phyloP scores from a whole-genome alignment of 2,113 vertebrate genomes.

The Meleagris gallopavo region DNA sequence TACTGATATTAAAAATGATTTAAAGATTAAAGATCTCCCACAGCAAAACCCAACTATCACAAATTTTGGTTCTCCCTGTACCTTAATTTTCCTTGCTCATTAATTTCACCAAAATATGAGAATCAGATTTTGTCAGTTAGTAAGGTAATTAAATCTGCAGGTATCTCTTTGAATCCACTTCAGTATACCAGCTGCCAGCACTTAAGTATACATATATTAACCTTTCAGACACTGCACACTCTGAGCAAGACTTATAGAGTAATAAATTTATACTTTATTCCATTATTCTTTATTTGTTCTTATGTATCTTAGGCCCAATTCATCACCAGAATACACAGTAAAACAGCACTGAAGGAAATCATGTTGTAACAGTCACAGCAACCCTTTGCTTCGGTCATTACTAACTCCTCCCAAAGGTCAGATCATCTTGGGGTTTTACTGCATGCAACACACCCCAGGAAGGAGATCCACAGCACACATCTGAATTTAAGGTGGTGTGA shows the following conservation, averaged over 20 bases:
- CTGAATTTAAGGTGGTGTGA: neutral
- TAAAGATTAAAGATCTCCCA: neutral
- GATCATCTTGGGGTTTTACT: neutral
- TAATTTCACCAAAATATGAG: neutral
- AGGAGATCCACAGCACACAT: neutral
- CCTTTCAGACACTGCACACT: neutral
- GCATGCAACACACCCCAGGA: accelerated
- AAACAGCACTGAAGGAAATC: neutral
- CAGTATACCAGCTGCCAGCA: neutral
- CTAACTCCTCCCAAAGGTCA: neutral
- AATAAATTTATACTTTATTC: neutral
- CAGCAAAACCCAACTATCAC: neutral
- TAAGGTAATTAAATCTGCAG: neutral
- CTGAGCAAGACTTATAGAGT: neutral
- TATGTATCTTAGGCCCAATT: neutral
- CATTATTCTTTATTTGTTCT: neutral
- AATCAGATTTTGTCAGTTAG: neutral
- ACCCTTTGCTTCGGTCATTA: neutral
- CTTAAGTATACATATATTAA: neutral
- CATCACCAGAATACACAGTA: neutral
- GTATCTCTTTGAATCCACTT: neutral
- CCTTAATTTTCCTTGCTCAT: neutral
- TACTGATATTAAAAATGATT: neutral
- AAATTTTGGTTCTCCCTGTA: neutral
- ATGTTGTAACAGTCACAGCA: neutral